phyloP scores from a whole-genome alignment of 2,797 vertebrate genomes.

The Schizothorax lantsangensis region DNA sequence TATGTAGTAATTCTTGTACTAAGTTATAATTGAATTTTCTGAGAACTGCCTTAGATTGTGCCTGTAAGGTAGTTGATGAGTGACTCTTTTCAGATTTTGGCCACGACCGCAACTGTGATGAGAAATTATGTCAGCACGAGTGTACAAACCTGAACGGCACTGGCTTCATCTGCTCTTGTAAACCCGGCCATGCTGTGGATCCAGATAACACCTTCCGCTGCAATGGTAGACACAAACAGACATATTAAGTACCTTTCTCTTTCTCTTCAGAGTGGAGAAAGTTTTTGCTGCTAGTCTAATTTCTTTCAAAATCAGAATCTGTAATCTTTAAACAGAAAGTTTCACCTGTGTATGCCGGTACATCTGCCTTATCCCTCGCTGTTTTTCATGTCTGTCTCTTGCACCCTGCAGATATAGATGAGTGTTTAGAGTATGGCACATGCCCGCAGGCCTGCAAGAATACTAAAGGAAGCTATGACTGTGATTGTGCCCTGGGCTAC shows the following conservation, averaged over 20 bases:
- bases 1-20: not conserved
- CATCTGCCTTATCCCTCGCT: not conserved
- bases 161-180: constrained; percentile 94
- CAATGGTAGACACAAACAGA: constrained; percentile 80
- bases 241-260: not conserved
- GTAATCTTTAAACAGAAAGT: not conserved
- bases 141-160: constrained; percentile 89
- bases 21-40: not conserved
- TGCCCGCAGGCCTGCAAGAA: constrained; percentile 96
- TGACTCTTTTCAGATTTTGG: constrained; percentile 77
- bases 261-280: not conserved
- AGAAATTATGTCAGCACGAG: constrained; percentile 95
- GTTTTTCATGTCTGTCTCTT: not conserved
- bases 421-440: constrained; percentile 89
- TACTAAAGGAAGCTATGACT: constrained; percentile 96
- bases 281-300: not conserved
- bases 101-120: constrained; percentile 84
- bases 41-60: not conserved
- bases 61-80: not conserved
- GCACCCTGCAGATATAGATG: constrained; percentile 85
- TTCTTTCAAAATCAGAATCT: not conserved
- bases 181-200: constrained; percentile 84
- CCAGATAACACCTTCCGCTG: constrained; percentile 86
- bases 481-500: constrained; percentile 92
- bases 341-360: not conserved